Evolutionary conservation across 2,797 vertebrate species (phyloP), one percentile per base, ranked within the genome.

Genomic region (Phalanger gymnotis): DNA sequence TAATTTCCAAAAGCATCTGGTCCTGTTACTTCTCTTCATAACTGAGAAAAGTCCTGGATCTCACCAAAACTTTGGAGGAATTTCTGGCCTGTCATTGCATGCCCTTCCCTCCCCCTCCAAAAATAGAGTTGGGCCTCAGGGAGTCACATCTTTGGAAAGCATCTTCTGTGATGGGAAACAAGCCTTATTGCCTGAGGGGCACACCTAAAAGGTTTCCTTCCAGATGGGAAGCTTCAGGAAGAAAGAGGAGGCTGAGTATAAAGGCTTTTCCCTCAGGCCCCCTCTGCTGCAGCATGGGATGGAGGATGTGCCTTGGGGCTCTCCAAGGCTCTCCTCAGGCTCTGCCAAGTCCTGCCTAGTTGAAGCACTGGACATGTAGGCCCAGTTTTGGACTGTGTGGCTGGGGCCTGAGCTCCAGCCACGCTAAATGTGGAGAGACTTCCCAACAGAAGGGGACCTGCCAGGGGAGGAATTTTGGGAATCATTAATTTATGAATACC

Each of bases 101-200:
- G 55, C 9, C n/a, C 0, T 0, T 3, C 0, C 13, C 25, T 27
- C 11, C 19, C 0, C 40, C 22, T 52, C 0, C 13, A 40, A 6
- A 19, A 34, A 22, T 0, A 6, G 6, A 5, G 28, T 3, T 0
- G 0, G 25, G 53, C 12, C 66, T 40, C 19, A 0, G 16, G 3
- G 53, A 40, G 51, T 5, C 52, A 1, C 0, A 16, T 40, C n/a
- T 11, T 0, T 27, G 56, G 30, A 52, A 53, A 25, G 16, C 13
- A 22, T 25, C 90, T 27, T 27, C 22, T 30, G 1, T 11, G n/a
- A 87, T 51, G 22, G 9, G 40, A 51, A 87, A 47, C 22, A 27
- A 9, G 40, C 40, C 22, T 27, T 1, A 11, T 51, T 47, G 73
- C 73, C 40, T 27, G 73, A 87, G 22, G 73, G 9, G 3, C 27